These are phyloP conservation scores for Rhinopomastus cyanomelas DNA, from an alignment of 2,113 vertebrate genomes.

Conservation along the genomic window DNA sequence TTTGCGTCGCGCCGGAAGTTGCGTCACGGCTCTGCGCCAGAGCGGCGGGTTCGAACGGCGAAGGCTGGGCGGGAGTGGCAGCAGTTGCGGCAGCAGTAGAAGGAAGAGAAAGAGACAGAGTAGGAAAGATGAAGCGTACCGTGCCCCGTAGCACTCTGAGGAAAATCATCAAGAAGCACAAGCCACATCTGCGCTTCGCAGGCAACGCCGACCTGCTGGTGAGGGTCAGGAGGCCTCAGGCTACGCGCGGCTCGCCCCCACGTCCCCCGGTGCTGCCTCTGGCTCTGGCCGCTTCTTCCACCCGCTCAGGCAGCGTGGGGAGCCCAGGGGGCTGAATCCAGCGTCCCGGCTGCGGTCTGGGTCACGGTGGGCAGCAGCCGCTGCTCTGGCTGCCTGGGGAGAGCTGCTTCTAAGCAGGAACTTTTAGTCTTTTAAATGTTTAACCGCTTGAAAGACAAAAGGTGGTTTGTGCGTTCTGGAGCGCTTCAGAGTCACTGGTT, in stretches of 20 bases:
- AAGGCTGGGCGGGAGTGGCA: too few species aligned
- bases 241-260: too few species aligned
- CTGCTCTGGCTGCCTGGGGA: rapidly evolving
- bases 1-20: not conserved
- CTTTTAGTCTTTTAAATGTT: rapidly evolving
- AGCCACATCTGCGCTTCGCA: conserved; percentile 65
- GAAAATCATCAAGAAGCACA: conserved; percentile 64
- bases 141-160: conserved; percentile 66
- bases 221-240: conserved; percentile 22
- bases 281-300: too few species aligned
- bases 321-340: too few species aligned
- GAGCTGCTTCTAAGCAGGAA: rapidly evolving
- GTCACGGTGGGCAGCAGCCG: not conserved
- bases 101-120: too few species aligned
- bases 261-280: too few species aligned
- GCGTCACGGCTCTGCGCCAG: not conserved
- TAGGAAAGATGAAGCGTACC: not conserved
- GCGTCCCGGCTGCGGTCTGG: not conserved
- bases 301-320: not conserved
- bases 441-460: rapidly evolving
- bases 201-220: conserved; percentile 73
- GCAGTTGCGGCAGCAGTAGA: too few species aligned
- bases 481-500: not conserved
- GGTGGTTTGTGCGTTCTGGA: rapidly evolving
- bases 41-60: conserved; percentile 57